Evolutionary conservation across 2,888 invertebrate species (phyloP).

Genomic region (Sturmia bella): DNA sequence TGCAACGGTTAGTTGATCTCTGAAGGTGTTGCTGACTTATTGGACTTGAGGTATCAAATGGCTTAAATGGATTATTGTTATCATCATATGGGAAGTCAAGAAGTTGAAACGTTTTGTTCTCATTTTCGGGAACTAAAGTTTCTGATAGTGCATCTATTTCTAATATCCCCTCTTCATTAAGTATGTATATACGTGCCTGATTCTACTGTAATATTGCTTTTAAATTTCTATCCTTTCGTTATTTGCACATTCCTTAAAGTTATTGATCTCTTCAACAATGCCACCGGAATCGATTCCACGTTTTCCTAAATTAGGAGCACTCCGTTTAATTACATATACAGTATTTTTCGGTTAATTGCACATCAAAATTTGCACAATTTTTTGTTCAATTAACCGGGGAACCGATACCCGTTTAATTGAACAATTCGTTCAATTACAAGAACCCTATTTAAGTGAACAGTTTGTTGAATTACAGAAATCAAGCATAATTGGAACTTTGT

Average conservation of each 20-base stretch:
- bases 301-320: constrained; percentile 34
- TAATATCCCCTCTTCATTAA: constrained; percentile 33
- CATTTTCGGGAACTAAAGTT: not conserved
- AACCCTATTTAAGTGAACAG: no score
- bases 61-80: not conserved
- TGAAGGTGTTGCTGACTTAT: not conserved
- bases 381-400: no score
- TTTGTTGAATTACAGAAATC: no score
- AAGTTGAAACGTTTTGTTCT: not conserved
- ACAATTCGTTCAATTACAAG: no score
- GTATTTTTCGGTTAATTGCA: no score
- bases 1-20: not conserved
- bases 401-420: no score
- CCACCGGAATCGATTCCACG: constrained; percentile 34
- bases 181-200: constrained; percentile 29
- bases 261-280: constrained; percentile 33
- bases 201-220: constrained; percentile 6
- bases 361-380: no score
- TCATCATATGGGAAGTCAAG: not conserved
- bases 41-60: constrained; percentile 10
- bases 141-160: constrained; percentile 1
- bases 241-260: not conserved
- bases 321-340: constrained; percentile 26
- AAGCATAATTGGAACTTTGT: no score
- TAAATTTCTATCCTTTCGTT: constrained; percentile 27